Evolutionary conservation across 2,113 vertebrate species (phyloP).

Genomic region (Ceyx melanurus): DNA sequence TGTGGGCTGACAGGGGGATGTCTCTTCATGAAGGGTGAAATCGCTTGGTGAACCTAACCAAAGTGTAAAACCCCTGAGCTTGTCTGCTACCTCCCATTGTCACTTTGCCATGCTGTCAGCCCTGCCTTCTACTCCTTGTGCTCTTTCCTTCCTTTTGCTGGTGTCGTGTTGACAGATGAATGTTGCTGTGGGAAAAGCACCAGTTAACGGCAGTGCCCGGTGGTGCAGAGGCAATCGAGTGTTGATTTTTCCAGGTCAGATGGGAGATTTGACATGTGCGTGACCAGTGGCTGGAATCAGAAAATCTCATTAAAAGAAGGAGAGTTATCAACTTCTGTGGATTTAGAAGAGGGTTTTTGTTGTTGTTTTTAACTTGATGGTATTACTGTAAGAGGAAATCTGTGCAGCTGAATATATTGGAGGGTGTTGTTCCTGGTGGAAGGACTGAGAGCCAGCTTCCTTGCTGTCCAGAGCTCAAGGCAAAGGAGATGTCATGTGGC

Average conservation of each 20-base stretch:
- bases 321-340: neutral
- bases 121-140: neutral
- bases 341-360: neutral
- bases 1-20: neutral
- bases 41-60: neutral
- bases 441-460: neutral
- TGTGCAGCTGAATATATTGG: rapidly evolving
- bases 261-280: neutral
- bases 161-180: neutral
- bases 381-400: neutral
- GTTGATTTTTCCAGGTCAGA: neutral
- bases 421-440: neutral
- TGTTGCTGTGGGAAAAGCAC: neutral
- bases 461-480: neutral
- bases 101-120: neutral
- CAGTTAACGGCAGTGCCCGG: neutral
- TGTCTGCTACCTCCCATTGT: neutral
- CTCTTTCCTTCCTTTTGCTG: neutral
- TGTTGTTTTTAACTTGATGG: neutral
- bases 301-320: slow-evolving; percentile 31
- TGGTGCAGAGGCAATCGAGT: neutral
- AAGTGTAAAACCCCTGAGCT: rapidly evolving
- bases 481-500: neutral
- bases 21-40: neutral
- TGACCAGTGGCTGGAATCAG: neutral